Percentiles rank a stretch among this genome's conserved stretches.
Evolutionary conservation across 2,113 vertebrate genomes (phyloP).

Genomic region (Megaleporinus macrocephalus): DNA sequence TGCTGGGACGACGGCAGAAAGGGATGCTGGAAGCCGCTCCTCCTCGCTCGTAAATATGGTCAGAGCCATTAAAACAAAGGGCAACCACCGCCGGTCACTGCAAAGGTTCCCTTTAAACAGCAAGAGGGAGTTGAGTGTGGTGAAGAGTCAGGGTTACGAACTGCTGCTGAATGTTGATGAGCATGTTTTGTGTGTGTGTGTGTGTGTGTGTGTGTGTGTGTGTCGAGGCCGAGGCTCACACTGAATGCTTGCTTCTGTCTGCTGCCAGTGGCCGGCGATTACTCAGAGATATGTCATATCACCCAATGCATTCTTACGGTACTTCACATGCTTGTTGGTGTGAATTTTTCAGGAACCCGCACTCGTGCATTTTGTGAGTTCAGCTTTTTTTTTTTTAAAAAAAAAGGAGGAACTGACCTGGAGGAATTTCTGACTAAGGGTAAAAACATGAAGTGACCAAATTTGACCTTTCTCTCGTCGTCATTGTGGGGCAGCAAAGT

Average conservation of each 20-base stretch:
- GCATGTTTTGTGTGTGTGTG: background rate
- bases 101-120: conserved; percentile 32
- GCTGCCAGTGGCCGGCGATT: background rate
- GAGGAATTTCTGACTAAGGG: background rate
- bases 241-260: background rate
- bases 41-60: conserved; percentile 37
- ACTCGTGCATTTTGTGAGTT: conserved; percentile 3
- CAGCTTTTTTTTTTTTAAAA: too few relatives aligned
- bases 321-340: conserved; percentile 1
- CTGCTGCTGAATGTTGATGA: conserved; percentile 32
- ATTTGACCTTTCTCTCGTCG: background rate
- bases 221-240: conserved; percentile 7
- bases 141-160: conserved; percentile 14
- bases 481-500: background rate
- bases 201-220: background rate
- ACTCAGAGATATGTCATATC: conserved; percentile 35
- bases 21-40: conserved; percentile 31
- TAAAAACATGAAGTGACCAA: background rate
- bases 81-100: conserved; percentile 37
- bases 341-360: conserved; percentile 2
- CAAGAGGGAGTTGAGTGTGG: background rate
- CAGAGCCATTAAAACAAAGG: conserved; percentile 50
- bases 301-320: conserved; percentile 10
- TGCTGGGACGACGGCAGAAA: conserved; percentile 41
- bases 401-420: background rate